Base-by-base conservation (phyloP, 2,888 invertebrate species). In the Yponomeuta sedellus region DNA sequence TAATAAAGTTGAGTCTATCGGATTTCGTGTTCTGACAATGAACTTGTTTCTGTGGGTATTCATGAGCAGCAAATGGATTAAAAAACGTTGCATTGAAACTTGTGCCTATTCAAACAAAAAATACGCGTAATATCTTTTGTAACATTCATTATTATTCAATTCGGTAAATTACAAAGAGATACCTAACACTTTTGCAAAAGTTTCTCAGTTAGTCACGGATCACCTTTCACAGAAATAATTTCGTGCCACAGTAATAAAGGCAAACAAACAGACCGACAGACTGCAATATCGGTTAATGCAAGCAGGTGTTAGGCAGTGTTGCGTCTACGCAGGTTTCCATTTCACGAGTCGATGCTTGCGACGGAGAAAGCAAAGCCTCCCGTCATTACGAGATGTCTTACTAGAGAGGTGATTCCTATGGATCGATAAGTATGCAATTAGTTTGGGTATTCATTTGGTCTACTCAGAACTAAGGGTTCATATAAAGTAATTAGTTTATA, bases 321-420 rank as follows among this genome's bases (percentile, higher is more conserved):
- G 68, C 68, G 69, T 64, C 68, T 79, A 77, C 78, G 79, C 80
- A 80, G 81, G 79, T 79, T 83, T 81, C 79, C 74, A 85, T 87
- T 88, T 86, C 86, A 88, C 86, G 86, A 79, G 66, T 82, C 78
- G 79, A 77, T 82, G 82, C 68, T 74, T 86, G 72, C 74, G 77
- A 77, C 75, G 77, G 84, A 84, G 85, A 86, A 83, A 85, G 86
- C 76, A 57, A 65, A 58, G 20, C 19, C n/a, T 20, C 44, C 44
- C 16, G 44, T 16, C 16, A 52, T 44, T 10, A 44, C n/a, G n/a
- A n/a, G n/a, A 3, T 52, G 34, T 34, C 34, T 34, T 34, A 8
- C 34, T 4, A 34, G 34, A 52, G 44, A 52, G 16, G 44, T 52
- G 12, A 16, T 34, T 8, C 34, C 34, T 34, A 34, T 8, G 34